Evolutionary conservation across 1,140 invertebrate species (phyloP).

Genomic region (Drosophila kohkoa): DNA sequence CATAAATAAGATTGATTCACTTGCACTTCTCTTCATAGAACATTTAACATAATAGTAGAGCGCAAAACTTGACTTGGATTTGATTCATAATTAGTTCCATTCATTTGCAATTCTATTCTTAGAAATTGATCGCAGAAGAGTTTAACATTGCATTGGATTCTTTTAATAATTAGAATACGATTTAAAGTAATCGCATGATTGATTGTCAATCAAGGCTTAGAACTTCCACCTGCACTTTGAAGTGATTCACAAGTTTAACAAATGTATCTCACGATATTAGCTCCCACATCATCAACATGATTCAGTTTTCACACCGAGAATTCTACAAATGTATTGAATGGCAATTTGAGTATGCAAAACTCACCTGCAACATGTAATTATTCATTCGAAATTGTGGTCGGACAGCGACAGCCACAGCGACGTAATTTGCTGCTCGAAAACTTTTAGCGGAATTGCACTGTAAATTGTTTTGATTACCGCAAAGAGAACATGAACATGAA

Average conservation of each 20-base stretch:
- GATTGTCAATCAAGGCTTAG: neutral
- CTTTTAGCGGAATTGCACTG: slow-evolving; percentile 4
- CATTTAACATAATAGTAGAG: no score
- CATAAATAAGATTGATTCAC: no score
- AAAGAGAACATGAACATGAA: slow-evolving; percentile 2
- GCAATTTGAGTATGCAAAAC: slow-evolving; percentile 13
- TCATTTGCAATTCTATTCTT: no score
- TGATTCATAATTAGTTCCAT: no score
- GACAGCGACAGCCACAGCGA: neutral
- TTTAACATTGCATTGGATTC: no score
- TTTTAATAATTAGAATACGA: no score
- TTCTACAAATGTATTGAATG: neutral
- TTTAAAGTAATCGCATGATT: no score
- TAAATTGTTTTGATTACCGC: slow-evolving; percentile 8
- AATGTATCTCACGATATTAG: neutral
- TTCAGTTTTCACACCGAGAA: slow-evolving; percentile 12
- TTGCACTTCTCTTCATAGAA: no score
- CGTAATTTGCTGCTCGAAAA: slow-evolving; percentile 15
- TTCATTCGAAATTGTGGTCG: slow-evolving; percentile 6
- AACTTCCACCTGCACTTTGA: slow-evolving; percentile 2
- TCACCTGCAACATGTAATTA: slow-evolving; percentile 14
- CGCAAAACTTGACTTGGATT: no score
- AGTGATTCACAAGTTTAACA: neutral
- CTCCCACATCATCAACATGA: slow-evolving; percentile 4
- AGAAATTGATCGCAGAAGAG: no score